Conservation (phyloP, 2,888 invertebrate species). For the Nemapogon koenigi region DNA sequence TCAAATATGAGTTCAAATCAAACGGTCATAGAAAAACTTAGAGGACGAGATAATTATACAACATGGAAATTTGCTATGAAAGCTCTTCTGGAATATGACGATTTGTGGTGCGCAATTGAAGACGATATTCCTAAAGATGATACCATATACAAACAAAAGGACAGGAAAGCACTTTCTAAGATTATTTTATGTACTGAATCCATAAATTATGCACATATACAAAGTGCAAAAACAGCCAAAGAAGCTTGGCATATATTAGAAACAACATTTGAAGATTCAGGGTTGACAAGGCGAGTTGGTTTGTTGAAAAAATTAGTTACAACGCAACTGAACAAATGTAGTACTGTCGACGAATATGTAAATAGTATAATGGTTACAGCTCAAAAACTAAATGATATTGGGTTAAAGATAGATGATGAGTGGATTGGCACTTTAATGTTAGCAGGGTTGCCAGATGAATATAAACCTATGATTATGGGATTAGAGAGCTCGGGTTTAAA, state of each 20-base stretch:
- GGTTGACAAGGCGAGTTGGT: not conserved
- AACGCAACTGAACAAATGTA: not conserved
- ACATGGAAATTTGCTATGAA: too few species aligned
- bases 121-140: too few species aligned
- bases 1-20: too few species aligned
- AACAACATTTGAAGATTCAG: not conserved
- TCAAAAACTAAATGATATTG: not conserved
- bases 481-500: constrained; percentile 1
- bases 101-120: too few species aligned
- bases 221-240: too few species aligned
- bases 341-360: not conserved
- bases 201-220: too few species aligned
- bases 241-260: not conserved
- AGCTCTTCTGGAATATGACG: too few species aligned
- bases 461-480: constrained; percentile 21
- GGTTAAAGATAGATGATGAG: constrained; percentile 9
- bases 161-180: too few species aligned
- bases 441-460: constrained; percentile 22
- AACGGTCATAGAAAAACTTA: too few species aligned
- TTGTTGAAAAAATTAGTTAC: not conserved
- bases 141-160: too few species aligned
- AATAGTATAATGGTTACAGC: not conserved
- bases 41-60: too few species aligned
- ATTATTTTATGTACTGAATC: too few species aligned
- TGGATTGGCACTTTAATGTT: constrained; percentile 24